Evolutionary conservation across 1,140 invertebrate genomes (phyloP).

Genomic region (Halesus radiatus): DNA sequence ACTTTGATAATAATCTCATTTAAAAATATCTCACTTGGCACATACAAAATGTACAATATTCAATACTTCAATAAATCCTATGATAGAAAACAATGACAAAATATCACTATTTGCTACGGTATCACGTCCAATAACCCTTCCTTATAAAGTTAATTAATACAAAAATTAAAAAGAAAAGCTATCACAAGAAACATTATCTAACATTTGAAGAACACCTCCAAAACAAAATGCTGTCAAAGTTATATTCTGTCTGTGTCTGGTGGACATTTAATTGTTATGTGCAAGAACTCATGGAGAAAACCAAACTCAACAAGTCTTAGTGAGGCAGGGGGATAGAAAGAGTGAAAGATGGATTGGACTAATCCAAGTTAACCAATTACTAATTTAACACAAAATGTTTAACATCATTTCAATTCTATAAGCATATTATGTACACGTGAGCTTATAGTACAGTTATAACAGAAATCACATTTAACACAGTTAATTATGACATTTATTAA

Average conservation of each 20-base stretch:
- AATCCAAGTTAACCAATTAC: slow-evolving; percentile 10
- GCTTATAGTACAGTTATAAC: slow-evolving; percentile 29
- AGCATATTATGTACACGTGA: slow-evolving; percentile 39
- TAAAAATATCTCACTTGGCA: slow-evolving; percentile 58
- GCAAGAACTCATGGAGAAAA: not conserved
- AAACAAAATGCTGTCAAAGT: not conserved
- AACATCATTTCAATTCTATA: slow-evolving; percentile 51
- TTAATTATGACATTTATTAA: no score
- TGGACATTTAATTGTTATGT: not conserved
- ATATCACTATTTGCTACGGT: slow-evolving; percentile 55
- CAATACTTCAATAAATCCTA: slow-evolving; percentile 55
- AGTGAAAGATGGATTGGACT: slow-evolving; percentile 3
- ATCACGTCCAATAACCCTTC: slow-evolving; percentile 51
- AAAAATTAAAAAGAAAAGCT: slow-evolving; percentile 49
- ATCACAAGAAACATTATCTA: slow-evolving; percentile 48
- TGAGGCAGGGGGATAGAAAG: not conserved
- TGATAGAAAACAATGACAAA: slow-evolving; percentile 57
- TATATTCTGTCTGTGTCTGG: not conserved
- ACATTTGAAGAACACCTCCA: slow-evolving; percentile 12
- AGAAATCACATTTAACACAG: slow-evolving; percentile 24
- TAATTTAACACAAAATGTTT: slow-evolving; percentile 5
- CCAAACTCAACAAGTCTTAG: not conserved
- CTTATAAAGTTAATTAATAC: slow-evolving; percentile 52
- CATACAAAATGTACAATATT: slow-evolving; percentile 55
- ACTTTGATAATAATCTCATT: slow-evolving; percentile 54